Conservation (phyloP, 1,140 invertebrate species). For the Bicyclus anynana region DNA sequence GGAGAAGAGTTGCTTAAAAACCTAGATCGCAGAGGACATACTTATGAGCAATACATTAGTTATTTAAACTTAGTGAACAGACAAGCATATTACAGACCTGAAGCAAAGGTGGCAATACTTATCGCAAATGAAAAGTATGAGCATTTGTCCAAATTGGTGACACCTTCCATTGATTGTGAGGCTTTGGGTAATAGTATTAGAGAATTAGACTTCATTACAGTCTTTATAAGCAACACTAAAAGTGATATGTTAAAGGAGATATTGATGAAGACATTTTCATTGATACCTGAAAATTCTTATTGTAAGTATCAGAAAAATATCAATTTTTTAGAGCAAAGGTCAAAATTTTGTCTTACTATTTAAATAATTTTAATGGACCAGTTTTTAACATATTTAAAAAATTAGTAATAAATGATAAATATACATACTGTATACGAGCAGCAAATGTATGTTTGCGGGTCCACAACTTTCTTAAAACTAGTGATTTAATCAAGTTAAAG, state of each 20-base stretch:
- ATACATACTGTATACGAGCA: too few species aligned
- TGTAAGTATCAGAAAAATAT: constrained; percentile 48
- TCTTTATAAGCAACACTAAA: constrained; percentile 54
- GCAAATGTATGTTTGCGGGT: too few species aligned
- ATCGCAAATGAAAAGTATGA: constrained; percentile 64
- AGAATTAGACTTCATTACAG: constrained; percentile 56
- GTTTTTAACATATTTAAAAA: too few species aligned
- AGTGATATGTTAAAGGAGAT: constrained; percentile 44
- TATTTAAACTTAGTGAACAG: constrained; percentile 33
- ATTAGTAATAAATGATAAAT: too few species aligned
- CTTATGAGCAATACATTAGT: constrained; percentile 37
- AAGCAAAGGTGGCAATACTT: constrained; percentile 59
- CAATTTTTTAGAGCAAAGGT: too few species aligned
- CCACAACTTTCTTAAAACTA: too few species aligned
- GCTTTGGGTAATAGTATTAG: constrained; percentile 51
- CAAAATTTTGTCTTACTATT: too few species aligned
- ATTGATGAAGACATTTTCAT: constrained; percentile 39
- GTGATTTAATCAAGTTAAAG: too few species aligned
- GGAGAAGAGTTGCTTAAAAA: constrained; percentile 48
- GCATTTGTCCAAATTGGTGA: constrained; percentile 57
- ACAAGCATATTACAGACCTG: constrained; percentile 43
- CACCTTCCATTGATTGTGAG: constrained; percentile 66
- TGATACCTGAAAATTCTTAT: constrained; percentile 60
- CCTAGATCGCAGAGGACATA: constrained; percentile 44
- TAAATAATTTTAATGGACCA: too few species aligned